phyloP scores from a whole-genome alignment of 2,888 invertebrate genomes.

The Drosophila pseudotalamancana region DNA sequence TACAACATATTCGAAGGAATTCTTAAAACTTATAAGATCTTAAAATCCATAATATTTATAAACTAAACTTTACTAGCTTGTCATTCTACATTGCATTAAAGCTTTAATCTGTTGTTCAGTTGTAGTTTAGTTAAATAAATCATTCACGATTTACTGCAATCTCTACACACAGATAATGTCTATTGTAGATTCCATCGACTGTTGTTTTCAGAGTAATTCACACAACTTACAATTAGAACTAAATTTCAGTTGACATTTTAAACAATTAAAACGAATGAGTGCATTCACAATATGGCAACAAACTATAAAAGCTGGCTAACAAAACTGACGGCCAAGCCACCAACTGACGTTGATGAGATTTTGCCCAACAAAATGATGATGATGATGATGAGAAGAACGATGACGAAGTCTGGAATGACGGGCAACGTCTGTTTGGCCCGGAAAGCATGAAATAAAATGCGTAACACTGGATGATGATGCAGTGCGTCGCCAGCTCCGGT shows the following conservation, averaged over 20 bases:
- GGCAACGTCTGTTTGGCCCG: constrained; percentile 51
- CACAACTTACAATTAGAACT: constrained; percentile 41
- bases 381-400: constrained; percentile 4
- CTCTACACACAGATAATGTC: background rate
- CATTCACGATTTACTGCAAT: no score
- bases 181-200: background rate
- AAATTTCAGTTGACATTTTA: constrained; percentile 54
- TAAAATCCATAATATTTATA: no score
- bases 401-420: constrained; percentile 28
- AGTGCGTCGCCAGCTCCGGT: constrained; percentile 45
- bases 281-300: constrained; percentile 35
- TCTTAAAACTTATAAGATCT: no score
- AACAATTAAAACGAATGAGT: constrained; percentile 70
- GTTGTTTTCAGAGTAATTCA: constrained; percentile 22
- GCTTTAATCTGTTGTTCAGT: no score
- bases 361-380: constrained; percentile 18
- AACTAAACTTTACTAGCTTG: no score
- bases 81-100: no score
- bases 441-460: constrained; percentile 65
- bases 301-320: constrained; percentile 4
- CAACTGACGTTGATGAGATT: constrained; percentile 52
- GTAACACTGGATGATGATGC: constrained; percentile 45
- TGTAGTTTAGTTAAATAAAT: no score
- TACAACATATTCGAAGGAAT: no score
- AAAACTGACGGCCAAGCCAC: constrained; percentile 2